Base-by-base conservation (phyloP, 1,140 invertebrate species). In the Brachionus koreanus region DNA sequence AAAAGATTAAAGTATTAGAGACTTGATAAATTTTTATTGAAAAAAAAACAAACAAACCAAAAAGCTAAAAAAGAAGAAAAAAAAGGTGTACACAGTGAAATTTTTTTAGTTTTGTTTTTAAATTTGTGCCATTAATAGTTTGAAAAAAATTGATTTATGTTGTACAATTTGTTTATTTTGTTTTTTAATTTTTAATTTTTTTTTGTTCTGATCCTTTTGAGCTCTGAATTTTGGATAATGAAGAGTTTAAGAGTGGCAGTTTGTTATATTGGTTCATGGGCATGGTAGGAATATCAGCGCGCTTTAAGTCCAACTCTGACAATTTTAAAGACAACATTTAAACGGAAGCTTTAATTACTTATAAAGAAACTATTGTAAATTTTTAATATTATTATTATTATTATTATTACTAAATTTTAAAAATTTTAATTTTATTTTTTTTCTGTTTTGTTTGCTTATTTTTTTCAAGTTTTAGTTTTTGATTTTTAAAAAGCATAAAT, bases 1-100 rank as follows among this genome's bases (percentile, higher is more conserved):
- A 69, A 69, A 69, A 69, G 39, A 69, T 39, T 69, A 37, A 69
- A 69, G 65, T 69, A 69, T 69, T 69, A 69, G 33, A 65, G 33
- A 65, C 49, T 57, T 57, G 49, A 65, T 33, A 65, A 65, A 63
- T 5, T 29, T 46, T 12, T 2, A 46, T 12, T 46, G n/a, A 5
- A 12, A 46, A 46, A 10, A 46, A 46, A 46, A 46, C n/a, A 10
- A 46, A 46, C 29, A 29, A 29, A 29, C 29, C 1, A 29, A 29
- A 29, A 29, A 46, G 23, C 16, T 2, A 16, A 16, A 57, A 57
- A 57, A 57, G 16, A 57, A 67, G n/a, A 33, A 2, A 33, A 67
- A 0, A 13, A 35, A 2, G 13, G 37, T 69, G 65, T 69, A 69
- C 65, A 69, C 65, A 69, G 65, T 69, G 65, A 69, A 69, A 74